These are phyloP conservation scores for Dicentrarchus labrax DNA, from an alignment of 2,113 vertebrate genomes.

Conservation along the genomic window DNA sequence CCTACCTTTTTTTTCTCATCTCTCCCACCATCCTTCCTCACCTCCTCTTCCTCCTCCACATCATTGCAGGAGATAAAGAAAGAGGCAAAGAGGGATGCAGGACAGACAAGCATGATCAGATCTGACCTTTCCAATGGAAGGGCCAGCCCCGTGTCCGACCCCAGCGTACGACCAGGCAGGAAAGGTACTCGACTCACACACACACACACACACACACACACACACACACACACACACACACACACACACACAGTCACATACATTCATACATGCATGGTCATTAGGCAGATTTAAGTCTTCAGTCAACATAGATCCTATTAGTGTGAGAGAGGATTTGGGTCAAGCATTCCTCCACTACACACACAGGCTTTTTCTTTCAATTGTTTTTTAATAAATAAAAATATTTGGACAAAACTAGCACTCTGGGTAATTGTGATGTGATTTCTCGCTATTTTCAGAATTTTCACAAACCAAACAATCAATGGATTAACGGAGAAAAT, in stretches of 20 bases:
- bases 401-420: too few species aligned
- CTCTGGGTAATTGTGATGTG: too few species aligned
- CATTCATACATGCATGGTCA: neutral
- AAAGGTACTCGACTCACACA: conserved; percentile 86
- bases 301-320: conserved; percentile 69
- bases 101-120: conserved; percentile 80
- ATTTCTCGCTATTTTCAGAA: too few species aligned
- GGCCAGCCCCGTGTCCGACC: conserved; percentile 90
- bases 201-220: neutral
- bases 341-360: conserved; percentile 27
- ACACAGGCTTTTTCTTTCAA: neutral
- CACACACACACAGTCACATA: neutral
- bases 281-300: conserved; percentile 39
- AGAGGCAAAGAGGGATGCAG: conserved; percentile 92
- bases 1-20: neutral
- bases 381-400: too few species aligned
- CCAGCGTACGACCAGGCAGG: conserved; percentile 88
- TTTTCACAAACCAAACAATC: too few species aligned
- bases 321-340: conserved; percentile 61
- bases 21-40: neutral
- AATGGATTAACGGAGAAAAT: neutral
- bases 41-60: neutral
- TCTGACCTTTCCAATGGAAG: conserved; percentile 92
- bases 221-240: conserved; percentile 6
- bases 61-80: conserved; percentile 92